Evolutionary conservation across 2,113 vertebrate genomes (phyloP).

Genomic region (Jacana jacana): DNA sequence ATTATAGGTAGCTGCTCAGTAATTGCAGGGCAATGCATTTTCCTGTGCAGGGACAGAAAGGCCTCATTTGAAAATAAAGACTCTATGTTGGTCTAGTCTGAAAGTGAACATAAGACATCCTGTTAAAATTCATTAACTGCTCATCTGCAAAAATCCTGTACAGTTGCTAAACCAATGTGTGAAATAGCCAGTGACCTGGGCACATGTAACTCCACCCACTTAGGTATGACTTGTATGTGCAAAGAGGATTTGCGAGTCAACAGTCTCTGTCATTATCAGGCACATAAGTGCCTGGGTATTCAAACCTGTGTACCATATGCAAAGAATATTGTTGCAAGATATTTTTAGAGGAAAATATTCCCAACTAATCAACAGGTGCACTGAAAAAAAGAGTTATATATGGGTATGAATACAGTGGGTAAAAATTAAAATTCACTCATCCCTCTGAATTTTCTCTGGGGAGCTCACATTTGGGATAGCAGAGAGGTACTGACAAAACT

Average conservation of each 20-base stretch:
- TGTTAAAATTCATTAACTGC: background rate
- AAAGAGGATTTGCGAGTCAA: background rate
- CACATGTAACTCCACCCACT: background rate
- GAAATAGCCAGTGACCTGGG: background rate
- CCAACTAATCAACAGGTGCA: background rate
- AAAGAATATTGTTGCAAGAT: background rate
- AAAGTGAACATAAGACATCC: background rate
- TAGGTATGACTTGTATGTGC: background rate
- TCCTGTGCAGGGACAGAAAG: background rate
- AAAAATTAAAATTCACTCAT: background rate
- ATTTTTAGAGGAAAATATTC: background rate
- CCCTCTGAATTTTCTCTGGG: background rate
- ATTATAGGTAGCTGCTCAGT: background rate
- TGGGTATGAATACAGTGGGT: background rate
- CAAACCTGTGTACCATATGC: background rate
- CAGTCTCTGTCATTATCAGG: background rate
- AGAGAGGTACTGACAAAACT: background rate
- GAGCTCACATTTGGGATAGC: background rate
- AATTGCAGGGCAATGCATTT: background rate
- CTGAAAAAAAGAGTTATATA: background rate
- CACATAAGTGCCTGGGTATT: background rate
- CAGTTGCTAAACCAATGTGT: background rate
- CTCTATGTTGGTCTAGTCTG: background rate
- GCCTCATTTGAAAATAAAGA: background rate
- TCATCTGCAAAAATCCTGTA: background rate